Evolutionary conservation across 2,888 invertebrate species (phyloP).

Genomic region (Danaus chrysippus): DNA sequence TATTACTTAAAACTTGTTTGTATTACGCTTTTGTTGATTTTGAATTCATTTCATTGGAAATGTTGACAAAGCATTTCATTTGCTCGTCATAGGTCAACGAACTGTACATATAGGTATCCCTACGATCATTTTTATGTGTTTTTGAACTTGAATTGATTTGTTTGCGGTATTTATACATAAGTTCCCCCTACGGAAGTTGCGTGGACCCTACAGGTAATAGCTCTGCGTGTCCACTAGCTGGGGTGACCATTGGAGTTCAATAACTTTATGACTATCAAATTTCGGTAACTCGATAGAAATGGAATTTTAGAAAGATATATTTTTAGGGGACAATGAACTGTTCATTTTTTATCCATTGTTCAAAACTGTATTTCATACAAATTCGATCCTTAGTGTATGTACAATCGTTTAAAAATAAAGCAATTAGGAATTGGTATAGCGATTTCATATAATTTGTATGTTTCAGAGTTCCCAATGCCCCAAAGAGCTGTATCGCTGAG

Average conservation of each 20-base stretch:
- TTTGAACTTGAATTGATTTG: slow-evolving; percentile 41
- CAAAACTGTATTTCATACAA: too few relatives aligned
- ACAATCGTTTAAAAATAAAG: too few relatives aligned
- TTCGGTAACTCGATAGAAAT: slow-evolving; percentile 24
- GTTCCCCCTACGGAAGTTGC: slow-evolving; percentile 52
- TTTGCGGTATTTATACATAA: slow-evolving; percentile 45
- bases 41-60: too few relatives aligned
- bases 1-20: too few relatives aligned
- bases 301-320: background rate
- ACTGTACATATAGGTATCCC: slow-evolving; percentile 25
- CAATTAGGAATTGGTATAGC: background rate
- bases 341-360: too few relatives aligned
- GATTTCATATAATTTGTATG: slow-evolving; percentile 8
- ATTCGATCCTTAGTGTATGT: too few relatives aligned
- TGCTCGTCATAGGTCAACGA: slow-evolving; percentile 24
- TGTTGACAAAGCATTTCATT: background rate
- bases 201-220: slow-evolving; percentile 41
- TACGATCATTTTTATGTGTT: slow-evolving; percentile 37
- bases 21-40: too few relatives aligned
- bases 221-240: slow-evolving; percentile 47
- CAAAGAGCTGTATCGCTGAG: slow-evolving; percentile 80
- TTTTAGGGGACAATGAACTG: too few relatives aligned
- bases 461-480: slow-evolving; percentile 80
- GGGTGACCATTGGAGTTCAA: slow-evolving; percentile 28
- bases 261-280: slow-evolving; percentile 23